Conservation (phyloP, 2,888 invertebrate genomes). For the Sisyra nigra region DNA sequence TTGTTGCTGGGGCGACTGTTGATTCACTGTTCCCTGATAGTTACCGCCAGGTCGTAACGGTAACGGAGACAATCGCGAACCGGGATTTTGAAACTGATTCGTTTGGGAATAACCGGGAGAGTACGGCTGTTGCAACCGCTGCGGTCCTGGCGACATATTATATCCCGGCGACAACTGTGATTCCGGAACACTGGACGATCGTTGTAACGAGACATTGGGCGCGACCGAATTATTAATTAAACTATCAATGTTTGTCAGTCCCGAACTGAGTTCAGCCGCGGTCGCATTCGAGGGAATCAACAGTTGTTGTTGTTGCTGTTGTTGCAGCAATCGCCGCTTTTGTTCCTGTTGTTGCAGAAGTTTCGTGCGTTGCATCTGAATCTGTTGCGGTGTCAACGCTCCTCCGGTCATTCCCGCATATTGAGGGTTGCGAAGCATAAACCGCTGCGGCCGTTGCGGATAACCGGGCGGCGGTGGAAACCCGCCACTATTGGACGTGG, state of each 20-base stretch:
- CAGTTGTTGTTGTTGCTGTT: slow-evolving; percentile 67
- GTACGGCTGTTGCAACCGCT: slow-evolving; percentile 13
- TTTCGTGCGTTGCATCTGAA: slow-evolving; percentile 19
- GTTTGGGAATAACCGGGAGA: slow-evolving; percentile 8
- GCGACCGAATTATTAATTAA: slow-evolving; percentile 74
- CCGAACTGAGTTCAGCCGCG: slow-evolving; percentile 33
- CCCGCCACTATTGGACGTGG: slow-evolving; percentile 10
- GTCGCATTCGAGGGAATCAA: slow-evolving; percentile 66
- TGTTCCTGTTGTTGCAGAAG: slow-evolving; percentile 34
- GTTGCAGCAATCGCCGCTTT: slow-evolving; percentile 45
- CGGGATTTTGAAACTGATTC: slow-evolving; percentile 20
- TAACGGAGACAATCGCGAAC: slow-evolving; percentile 16
- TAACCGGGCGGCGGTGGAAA: slow-evolving; percentile 27
- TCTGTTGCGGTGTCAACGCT: slow-evolving; percentile 13
- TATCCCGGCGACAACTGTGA: slow-evolving; percentile 47
- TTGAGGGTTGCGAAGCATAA: slow-evolving; percentile 12
- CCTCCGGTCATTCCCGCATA: slow-evolving; percentile 17
- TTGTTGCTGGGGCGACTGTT: slow-evolving; percentile 1
- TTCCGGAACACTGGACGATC: slow-evolving; percentile 39
- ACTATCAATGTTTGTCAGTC: slow-evolving; percentile 60
- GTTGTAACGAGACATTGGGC: slow-evolving; percentile 75
- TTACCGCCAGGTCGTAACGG: slow-evolving; percentile 1
- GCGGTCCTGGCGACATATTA: slow-evolving; percentile 26
- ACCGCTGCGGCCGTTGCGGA: slow-evolving; percentile 14
- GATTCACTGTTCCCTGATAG: neutral